Percentiles rank a stretch among this genome's conserved stretches.
These are phyloP conservation scores for Peromyscus californicus DNA, from an alignment of 2,113 vertebrate species.

Conservation along the genomic window DNA sequence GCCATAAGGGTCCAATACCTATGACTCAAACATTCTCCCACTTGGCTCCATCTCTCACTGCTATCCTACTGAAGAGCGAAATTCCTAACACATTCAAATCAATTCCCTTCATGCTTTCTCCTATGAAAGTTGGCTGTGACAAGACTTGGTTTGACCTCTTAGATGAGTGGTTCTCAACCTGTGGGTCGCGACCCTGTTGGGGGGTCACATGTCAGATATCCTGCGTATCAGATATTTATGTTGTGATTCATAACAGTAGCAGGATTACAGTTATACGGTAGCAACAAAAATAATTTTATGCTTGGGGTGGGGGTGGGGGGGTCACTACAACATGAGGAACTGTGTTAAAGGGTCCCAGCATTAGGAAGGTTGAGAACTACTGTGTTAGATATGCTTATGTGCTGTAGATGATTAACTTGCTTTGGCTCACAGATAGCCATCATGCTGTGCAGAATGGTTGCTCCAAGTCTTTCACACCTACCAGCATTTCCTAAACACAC, in stretches of 20 bases:
- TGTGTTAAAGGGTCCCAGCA: neutral
- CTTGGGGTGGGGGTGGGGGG: neutral
- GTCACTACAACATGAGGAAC: neutral
- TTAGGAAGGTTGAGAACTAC: neutral
- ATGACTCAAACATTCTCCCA: neutral
- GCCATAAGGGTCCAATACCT: too few species aligned
- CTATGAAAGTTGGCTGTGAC: neutral
- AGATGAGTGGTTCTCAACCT: neutral
- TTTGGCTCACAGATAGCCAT: neutral
- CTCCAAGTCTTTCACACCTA: neutral
- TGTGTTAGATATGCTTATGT: neutral
- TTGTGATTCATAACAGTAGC: neutral
- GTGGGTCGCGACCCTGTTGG: neutral
- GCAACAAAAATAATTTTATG: neutral
- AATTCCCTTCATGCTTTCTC: neutral
- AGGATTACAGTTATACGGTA: neutral
- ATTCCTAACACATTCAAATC: neutral
- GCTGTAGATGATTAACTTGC: neutral
- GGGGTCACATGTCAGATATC: neutral
- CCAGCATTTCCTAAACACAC: constrained; percentile 30
- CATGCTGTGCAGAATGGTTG: neutral
- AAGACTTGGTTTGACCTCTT: neutral
- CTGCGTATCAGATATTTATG: neutral
- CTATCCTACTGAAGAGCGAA: neutral
- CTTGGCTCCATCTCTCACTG: neutral